phyloP scores from a whole-genome alignment of 2,888 invertebrate genomes.

The Stenodera caucasica region DNA sequence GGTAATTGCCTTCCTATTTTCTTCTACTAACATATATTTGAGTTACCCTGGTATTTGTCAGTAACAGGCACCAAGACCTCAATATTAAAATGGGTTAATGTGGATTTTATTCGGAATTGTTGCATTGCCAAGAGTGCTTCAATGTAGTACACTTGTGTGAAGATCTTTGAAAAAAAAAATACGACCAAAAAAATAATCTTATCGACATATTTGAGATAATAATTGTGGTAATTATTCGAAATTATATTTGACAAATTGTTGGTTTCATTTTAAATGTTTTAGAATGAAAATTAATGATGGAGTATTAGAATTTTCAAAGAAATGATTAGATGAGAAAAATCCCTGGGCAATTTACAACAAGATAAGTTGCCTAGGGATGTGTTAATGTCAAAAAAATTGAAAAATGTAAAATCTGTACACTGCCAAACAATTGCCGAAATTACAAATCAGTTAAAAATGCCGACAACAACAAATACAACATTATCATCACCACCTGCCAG shows the following conservation, averaged over 20 bases:
- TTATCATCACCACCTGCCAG: constrained; percentile 29
- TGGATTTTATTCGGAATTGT: constrained; percentile 35
- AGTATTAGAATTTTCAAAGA: neutral
- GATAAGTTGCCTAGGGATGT: constrained; percentile 34
- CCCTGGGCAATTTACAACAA: constrained; percentile 35
- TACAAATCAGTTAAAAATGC: constrained; percentile 17
- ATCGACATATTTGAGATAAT: too few species aligned
- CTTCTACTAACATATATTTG: neutral
- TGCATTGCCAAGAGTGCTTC: constrained; percentile 31
- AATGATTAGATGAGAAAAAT: constrained; percentile 29
- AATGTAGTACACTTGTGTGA: constrained; percentile 14
- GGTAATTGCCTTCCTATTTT: constrained; percentile 35
- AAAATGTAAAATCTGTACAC: constrained; percentile 5
- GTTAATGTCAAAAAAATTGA: neutral
- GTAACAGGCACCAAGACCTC: constrained; percentile 46
- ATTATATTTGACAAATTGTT: too few species aligned
- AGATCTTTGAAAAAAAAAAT: too few species aligned
- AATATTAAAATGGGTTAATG: constrained; percentile 44
- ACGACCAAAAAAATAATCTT: too few species aligned
- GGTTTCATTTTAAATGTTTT: too few species aligned
- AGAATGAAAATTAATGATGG: too few species aligned
- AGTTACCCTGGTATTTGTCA: constrained; percentile 39
- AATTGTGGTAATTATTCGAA: too few species aligned
- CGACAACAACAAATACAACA: constrained; percentile 14
- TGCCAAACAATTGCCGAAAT: constrained; percentile 32